Conservation (phyloP, 1,140 invertebrate species). For the Panagrolaimus sp. region DNA sequence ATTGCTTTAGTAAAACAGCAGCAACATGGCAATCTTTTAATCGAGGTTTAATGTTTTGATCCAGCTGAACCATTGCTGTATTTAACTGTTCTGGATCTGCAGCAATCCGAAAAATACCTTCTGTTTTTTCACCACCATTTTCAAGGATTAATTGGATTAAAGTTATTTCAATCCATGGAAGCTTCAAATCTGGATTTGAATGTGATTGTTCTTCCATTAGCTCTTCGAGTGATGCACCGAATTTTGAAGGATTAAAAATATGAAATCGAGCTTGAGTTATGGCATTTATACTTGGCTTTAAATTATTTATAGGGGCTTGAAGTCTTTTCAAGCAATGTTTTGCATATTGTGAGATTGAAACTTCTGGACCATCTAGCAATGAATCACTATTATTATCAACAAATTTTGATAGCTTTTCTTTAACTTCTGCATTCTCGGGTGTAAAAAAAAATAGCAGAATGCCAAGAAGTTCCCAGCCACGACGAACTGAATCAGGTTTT, state of each 20-base stretch:
- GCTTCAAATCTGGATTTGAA: constrained; percentile 72
- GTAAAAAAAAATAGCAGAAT: constrained; percentile 87
- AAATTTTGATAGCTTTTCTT: constrained; percentile 76
- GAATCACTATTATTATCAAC: constrained; percentile 81
- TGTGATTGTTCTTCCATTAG: constrained; percentile 83
- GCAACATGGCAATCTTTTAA: constrained; percentile 80
- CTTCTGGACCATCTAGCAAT: constrained; percentile 67
- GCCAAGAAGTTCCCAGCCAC: constrained; percentile 86
- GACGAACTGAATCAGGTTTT: constrained; percentile 60
- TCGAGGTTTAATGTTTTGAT: constrained; percentile 49
- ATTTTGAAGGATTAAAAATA: constrained; percentile 90
- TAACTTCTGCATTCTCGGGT: constrained; percentile 76
- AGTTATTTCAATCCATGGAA: constrained; percentile 92
- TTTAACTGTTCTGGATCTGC: constrained; percentile 34
- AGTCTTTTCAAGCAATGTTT: constrained; percentile 36
- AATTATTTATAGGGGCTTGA: constrained; percentile 32
- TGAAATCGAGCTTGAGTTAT: constrained; percentile 87
- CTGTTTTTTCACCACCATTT: constrained; percentile 65
- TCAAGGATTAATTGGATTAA: constrained; percentile 77
- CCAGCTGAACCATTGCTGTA: constrained; percentile 60
- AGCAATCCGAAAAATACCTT: constrained; percentile 66
- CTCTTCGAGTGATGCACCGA: constrained; percentile 72
- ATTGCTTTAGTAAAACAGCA: constrained; percentile 85
- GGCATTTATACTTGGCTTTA: constrained; percentile 80
- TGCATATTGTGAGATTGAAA: constrained; percentile 57